phyloP scores from a whole-genome alignment of 2,888 invertebrate genomes.

The Helicoverpa assulta region DNA sequence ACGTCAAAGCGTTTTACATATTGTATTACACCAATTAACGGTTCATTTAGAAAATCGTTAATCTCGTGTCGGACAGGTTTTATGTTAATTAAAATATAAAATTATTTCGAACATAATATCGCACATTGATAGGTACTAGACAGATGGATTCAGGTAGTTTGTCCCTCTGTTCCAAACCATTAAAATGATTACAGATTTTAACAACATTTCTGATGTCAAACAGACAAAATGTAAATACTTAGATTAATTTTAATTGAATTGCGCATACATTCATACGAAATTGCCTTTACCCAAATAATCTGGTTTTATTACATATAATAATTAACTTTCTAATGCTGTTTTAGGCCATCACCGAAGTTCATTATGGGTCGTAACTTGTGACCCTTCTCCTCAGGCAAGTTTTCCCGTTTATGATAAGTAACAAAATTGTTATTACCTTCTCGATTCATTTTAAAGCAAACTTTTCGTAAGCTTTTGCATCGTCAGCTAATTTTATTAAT shows the following conservation, averaged over 20 bases:
- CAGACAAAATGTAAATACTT: neutral
- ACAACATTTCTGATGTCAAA: neutral
- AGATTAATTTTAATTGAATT: neutral
- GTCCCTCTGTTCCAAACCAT: too few relatives aligned
- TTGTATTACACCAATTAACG: constrained; percentile 1
- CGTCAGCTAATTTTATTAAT: constrained; percentile 37
- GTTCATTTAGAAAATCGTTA: neutral
- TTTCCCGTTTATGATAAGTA: constrained; percentile 39
- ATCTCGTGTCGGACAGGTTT: neutral
- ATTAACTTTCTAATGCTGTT: constrained; percentile 35
- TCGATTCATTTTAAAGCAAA: constrained; percentile 19
- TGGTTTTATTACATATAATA: constrained; percentile 29
- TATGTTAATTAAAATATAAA: too few relatives aligned
- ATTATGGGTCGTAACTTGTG: constrained; percentile 41
- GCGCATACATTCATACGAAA: constrained; percentile 1
- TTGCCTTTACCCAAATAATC: constrained; percentile 5
- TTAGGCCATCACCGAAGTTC: constrained; percentile 34
- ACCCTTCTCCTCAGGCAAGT: constrained; percentile 34
- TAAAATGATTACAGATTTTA: neutral
- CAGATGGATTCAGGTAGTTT: too few relatives aligned
- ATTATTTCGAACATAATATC: neutral
- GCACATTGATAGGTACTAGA: neutral
- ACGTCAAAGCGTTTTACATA: neutral
- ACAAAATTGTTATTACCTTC: constrained; percentile 48
- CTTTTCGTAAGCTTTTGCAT: constrained; percentile 30